phyloP scores from a whole-genome alignment of 37 sponge, comb jelly and placozoan genomes.

The Oscarella lobularis region DNA sequence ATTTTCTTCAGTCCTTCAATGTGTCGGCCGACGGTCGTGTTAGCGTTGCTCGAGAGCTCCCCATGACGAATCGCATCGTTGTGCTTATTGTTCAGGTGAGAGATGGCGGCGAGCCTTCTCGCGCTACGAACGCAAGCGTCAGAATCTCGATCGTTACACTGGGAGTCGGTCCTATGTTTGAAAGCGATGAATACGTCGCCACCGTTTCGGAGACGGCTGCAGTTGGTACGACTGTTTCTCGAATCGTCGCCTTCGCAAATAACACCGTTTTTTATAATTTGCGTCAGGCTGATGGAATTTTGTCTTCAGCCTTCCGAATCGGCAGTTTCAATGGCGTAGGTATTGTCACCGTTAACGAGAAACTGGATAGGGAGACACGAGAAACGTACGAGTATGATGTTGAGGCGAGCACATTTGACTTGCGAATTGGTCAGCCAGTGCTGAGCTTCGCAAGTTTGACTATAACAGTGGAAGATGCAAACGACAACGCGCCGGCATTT shows the following conservation, averaged over 20 bases:
- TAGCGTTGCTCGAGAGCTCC: background rate
- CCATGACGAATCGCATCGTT: background rate
- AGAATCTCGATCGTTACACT: background rate
- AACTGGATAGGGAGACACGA: background rate
- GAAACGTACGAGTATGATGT: background rate
- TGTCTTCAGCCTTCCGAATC: background rate
- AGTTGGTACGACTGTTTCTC: background rate
- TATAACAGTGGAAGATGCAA: slow-evolving; percentile 10
- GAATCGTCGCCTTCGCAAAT: background rate
- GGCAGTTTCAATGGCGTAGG: background rate
- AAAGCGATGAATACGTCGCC: background rate
- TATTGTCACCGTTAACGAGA: background rate
- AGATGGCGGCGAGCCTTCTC: slow-evolving; percentile 11
- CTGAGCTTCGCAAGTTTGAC: background rate
- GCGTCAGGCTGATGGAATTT: background rate
- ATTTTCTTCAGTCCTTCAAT: background rate
- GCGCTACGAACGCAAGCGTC: slow-evolving; percentile 3
- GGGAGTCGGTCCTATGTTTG: background rate
- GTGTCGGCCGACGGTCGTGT: slow-evolving; percentile 8
- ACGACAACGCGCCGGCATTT: slow-evolving; percentile 25
- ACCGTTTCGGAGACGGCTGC: background rate
- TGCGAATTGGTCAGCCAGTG: background rate
- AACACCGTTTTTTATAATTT: background rate
- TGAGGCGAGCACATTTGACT: background rate
- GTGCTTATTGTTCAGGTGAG: background rate